Conservation (phyloP, 2,888 invertebrate genomes). For the Bellardia pandia region DNA sequence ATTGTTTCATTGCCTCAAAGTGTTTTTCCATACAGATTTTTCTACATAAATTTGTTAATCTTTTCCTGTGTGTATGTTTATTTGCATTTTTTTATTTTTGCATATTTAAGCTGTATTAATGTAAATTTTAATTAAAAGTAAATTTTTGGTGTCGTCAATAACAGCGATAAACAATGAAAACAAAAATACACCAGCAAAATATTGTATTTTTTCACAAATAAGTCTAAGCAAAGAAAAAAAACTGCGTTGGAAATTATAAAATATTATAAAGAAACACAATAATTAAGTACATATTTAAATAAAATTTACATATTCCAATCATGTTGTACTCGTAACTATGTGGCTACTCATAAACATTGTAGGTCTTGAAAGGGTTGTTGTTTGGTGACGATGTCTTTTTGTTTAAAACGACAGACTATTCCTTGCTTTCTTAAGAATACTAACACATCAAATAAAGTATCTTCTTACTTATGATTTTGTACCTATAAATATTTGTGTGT, state of each 20-base stretch:
- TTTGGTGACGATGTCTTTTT: constrained; percentile 64
- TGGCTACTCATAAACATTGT: background rate
- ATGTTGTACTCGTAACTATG: background rate
- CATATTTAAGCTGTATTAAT: constrained; percentile 70
- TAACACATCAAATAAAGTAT: constrained; percentile 58
- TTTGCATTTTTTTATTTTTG: constrained; percentile 32
- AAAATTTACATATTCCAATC: constrained; percentile 65
- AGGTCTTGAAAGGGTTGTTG: constrained; percentile 59
- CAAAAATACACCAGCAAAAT: constrained; percentile 41
- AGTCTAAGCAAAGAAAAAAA: constrained; percentile 6
- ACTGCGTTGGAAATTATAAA: constrained; percentile 68
- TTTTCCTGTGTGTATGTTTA: constrained; percentile 31
- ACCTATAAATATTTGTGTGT: background rate
- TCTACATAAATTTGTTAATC: constrained; percentile 18
- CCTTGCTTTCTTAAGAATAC: constrained; percentile 35
- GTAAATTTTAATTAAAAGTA: constrained; percentile 76
- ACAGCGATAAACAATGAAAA: constrained; percentile 67
- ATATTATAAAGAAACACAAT: constrained; percentile 27
- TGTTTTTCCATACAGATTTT: constrained; percentile 52
- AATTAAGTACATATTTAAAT: background rate
- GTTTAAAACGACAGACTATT: constrained; percentile 36
- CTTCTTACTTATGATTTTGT: constrained; percentile 59
- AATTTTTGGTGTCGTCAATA: constrained; percentile 73
- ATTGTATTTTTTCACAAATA: constrained; percentile 44
- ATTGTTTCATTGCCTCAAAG: constrained; percentile 45